phyloP scores from a whole-genome alignment of 1,140 invertebrate genomes.

The Adoxophyes honmai region DNA sequence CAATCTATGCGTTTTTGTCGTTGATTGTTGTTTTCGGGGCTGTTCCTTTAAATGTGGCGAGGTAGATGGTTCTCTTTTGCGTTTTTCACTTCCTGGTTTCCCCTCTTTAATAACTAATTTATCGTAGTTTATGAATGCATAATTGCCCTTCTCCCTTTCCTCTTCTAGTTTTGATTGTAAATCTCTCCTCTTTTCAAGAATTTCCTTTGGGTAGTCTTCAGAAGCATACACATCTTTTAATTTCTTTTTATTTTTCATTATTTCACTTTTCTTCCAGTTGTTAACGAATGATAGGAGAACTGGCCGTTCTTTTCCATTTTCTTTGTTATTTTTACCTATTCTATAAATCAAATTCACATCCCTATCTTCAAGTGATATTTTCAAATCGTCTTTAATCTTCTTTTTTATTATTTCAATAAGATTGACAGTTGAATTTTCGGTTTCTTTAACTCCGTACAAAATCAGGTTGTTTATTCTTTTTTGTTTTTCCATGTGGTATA shows the following conservation, averaged over 20 bases:
- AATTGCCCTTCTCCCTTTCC: slow-evolving; percentile 34
- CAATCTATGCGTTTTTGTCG: slow-evolving; percentile 20
- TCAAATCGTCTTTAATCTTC: too few species aligned
- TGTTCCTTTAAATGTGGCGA: slow-evolving; percentile 22
- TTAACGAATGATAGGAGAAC: slow-evolving; percentile 25
- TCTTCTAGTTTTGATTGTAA: slow-evolving; percentile 24
- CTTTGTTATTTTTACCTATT: slow-evolving; percentile 23
- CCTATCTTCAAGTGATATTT: not conserved
- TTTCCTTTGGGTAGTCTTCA: slow-evolving; percentile 29
- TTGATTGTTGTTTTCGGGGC: slow-evolving; percentile 22
- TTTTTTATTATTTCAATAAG: slow-evolving; percentile 18
- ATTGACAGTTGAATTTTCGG: not conserved
- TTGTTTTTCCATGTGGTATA: slow-evolving; percentile 21
- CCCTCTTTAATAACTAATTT: slow-evolving; percentile 29
- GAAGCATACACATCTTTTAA: slow-evolving; percentile 26
- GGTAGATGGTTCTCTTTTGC: slow-evolving; percentile 21
- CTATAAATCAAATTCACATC: slow-evolving; percentile 23
- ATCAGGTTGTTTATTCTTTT: slow-evolving; percentile 28
- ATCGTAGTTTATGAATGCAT: slow-evolving; percentile 32
- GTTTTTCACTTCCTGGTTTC: slow-evolving; percentile 21
- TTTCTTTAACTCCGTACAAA: slow-evolving; percentile 25
- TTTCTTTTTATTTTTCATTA: slow-evolving; percentile 27
- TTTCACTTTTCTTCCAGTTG: slow-evolving; percentile 23
- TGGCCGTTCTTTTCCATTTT: slow-evolving; percentile 24
- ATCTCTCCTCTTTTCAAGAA: slow-evolving; percentile 27